Evolutionary conservation across 2,888 invertebrate genomes (phyloP).

Genomic region (Xestia sexstrigata): DNA sequence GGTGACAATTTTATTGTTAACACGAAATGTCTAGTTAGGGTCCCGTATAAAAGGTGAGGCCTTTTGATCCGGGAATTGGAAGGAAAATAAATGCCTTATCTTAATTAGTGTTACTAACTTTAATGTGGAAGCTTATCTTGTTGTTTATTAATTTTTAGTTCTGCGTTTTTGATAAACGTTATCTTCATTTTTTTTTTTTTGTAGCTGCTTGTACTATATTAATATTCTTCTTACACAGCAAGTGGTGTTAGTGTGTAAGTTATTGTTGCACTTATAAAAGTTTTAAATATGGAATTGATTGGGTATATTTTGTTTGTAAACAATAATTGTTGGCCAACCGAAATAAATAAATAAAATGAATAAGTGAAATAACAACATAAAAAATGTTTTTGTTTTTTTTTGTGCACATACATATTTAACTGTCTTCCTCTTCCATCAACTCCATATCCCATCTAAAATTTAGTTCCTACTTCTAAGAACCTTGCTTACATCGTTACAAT

Average conservation of each 20-base stretch:
- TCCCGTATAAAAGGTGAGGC: constrained; percentile 49
- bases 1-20: constrained; percentile 74
- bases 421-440: background rate
- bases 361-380: too few species aligned
- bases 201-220: background rate
- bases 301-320: too few species aligned
- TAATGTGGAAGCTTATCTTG: constrained; percentile 43
- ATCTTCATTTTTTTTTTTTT: background rate
- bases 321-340: too few species aligned
- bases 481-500: background rate
- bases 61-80: constrained; percentile 48
- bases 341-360: too few species aligned
- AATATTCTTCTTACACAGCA: background rate
- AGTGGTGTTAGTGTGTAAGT: too few species aligned
- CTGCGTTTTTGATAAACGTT: background rate
- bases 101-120: constrained; percentile 53
- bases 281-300: too few species aligned
- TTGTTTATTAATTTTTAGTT: constrained; percentile 30
- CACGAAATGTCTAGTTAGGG: constrained; percentile 69
- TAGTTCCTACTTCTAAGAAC: background rate
- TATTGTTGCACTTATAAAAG: too few species aligned
- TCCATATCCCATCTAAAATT: too few species aligned
- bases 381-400: too few species aligned
- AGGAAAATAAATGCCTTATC: constrained; percentile 54
- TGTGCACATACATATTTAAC: background rate